These are phyloP conservation scores for Tetrax tetrax DNA, from an alignment of 2,113 vertebrate genomes.

Conservation along the genomic window DNA sequence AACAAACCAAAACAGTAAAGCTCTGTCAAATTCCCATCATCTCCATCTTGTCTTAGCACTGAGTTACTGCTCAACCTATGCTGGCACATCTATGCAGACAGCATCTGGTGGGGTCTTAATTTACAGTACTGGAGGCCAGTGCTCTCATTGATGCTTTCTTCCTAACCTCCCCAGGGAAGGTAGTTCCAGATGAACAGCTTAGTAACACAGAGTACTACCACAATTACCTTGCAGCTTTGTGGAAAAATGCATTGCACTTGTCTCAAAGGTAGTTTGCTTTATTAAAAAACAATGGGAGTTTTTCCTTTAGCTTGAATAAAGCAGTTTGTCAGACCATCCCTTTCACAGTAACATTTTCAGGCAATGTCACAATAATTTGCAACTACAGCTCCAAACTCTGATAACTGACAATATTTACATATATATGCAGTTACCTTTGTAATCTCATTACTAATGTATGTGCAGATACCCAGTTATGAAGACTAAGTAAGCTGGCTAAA, in stretches of 20 bases:
- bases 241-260: not conserved
- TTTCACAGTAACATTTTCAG: not conserved
- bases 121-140: not conserved
- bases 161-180: not conserved
- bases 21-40: not conserved
- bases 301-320: not conserved
- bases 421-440: not conserved
- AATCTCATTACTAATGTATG: not conserved
- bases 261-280: not conserved
- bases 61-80: not conserved
- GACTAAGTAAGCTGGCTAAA: not conserved
- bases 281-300: not conserved
- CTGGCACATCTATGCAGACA: not conserved
- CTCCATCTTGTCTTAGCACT: not conserved
- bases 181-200: not conserved
- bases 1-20: not conserved
- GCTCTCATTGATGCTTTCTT: not conserved
- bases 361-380: not conserved
- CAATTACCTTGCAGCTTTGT: accelerated
- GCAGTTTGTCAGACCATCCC: not conserved
- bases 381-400: not conserved
- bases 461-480: not conserved
- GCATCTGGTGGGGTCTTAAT: not conserved
- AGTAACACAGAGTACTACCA: not conserved
- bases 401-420: not conserved